A percentile compares a stretch with the other conserved stretches of the same genome.
phyloP scores from a whole-genome alignment of 30 jellyfish, hydroid and myxozoan genomes.

The Hydra vulgaris region DNA sequence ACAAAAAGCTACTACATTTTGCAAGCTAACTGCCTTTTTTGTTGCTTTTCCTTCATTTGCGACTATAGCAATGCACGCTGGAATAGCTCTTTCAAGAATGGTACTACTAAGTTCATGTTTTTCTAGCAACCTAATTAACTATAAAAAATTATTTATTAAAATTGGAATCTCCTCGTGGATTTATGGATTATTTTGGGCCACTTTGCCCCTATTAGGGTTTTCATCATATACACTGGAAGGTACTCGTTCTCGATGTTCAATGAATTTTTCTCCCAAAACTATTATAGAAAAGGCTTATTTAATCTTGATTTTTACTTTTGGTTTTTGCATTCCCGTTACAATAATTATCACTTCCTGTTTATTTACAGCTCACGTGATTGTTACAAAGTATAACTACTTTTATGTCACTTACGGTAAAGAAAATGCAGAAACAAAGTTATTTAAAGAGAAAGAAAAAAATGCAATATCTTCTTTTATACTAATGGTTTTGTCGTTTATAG shows the following conservation, averaged over 20 bases:
- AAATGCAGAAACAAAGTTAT: neutral
- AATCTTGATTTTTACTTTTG: neutral
- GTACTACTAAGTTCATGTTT: neutral
- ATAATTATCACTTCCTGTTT: neutral
- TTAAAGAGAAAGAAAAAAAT: neutral
- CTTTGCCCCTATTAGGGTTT: neutral
- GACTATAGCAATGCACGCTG: neutral
- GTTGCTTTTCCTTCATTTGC: neutral
- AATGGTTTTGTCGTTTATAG: neutral
- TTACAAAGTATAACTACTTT: neutral
- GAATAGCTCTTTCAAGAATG: neutral
- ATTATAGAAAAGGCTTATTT: neutral
- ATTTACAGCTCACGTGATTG: neutral
- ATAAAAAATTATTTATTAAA: too few relatives aligned
- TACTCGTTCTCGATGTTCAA: neutral
- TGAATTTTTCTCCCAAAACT: neutral
- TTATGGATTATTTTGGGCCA: neutral
- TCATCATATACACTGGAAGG: neutral
- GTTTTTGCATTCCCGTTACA: neutral
- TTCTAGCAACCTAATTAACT: neutral
- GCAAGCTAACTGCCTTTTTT: neutral
- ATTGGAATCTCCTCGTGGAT: neutral
- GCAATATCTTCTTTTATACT: neutral
- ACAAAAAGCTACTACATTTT: neutral
- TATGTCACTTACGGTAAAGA: neutral